These are phyloP conservation scores for Apaloderma vittatum DNA, from an alignment of 2,113 vertebrate species.

Conservation along the genomic window DNA sequence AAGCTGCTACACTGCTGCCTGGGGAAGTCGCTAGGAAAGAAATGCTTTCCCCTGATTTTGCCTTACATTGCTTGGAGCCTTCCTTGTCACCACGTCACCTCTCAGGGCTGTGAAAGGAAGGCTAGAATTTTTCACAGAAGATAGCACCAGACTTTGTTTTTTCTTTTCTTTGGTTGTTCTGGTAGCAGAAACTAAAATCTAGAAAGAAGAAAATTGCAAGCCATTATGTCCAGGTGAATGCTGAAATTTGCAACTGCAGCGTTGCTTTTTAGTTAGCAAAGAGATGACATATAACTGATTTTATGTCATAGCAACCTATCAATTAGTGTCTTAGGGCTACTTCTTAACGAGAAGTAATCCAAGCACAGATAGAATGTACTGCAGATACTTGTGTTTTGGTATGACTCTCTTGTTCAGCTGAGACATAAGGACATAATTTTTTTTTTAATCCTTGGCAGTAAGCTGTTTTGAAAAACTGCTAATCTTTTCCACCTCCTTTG, in stretches of 20 bases:
- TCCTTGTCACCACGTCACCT: not conserved
- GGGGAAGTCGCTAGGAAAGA: not conserved
- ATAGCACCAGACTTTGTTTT: not conserved
- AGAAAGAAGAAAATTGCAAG: not conserved
- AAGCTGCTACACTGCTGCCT: not conserved
- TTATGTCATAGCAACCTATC: not conserved
- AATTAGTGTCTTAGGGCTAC: not conserved
- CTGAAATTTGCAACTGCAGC: not conserved
- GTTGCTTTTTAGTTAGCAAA: conserved; percentile 1
- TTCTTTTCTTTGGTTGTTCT: not conserved
- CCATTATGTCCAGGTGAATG: not conserved
- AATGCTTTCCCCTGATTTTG: not conserved
- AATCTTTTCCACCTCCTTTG: conserved; percentile 55
- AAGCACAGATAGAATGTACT: not conserved
- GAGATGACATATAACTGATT: not conserved
- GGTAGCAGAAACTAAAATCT: not conserved
- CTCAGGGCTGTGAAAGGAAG: not conserved
- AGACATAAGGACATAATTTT: conserved; percentile 60
- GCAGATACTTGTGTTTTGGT: not conserved
- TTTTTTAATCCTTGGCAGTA: conserved; percentile 64
- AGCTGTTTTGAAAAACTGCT: conserved; percentile 48
- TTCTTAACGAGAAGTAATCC: conserved; percentile 2
- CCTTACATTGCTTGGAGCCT: not conserved
- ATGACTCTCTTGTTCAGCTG: not conserved
- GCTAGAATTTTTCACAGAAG: not conserved